Evolutionary conservation across 92 coral and sea anemone genomes (phyloP).

Genomic region (Nematostella vectensis): DNA sequence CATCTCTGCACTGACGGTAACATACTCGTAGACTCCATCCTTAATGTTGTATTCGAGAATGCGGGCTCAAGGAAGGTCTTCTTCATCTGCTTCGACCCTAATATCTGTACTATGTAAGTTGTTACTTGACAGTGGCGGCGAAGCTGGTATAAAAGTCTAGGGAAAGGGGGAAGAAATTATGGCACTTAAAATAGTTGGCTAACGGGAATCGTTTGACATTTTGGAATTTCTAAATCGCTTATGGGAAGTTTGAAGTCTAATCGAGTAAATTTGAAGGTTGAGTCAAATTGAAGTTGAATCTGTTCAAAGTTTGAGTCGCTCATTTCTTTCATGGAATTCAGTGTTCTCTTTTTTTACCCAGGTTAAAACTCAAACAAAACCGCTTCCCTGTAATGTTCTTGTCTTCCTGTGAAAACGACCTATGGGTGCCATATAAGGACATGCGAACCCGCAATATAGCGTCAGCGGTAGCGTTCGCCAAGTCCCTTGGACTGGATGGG

Average conservation of each 20-base stretch:
- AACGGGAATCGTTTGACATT: too few relatives aligned
- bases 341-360: too few relatives aligned
- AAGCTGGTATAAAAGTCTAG: too few relatives aligned
- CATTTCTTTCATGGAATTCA: too few relatives aligned
- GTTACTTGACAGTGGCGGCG: neutral
- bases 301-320: too few relatives aligned
- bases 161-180: too few relatives aligned
- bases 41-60: constrained; percentile 33
- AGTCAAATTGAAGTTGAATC: too few relatives aligned
- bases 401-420: constrained; percentile 15
- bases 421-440: constrained; percentile 24
- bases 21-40: constrained; percentile 30
- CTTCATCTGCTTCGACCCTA: constrained; percentile 38
- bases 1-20: constrained; percentile 26
- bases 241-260: too few relatives aligned
- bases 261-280: too few relatives aligned
- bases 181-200: too few relatives aligned
- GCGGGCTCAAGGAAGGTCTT: constrained; percentile 32
- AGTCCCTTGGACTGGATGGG: constrained; percentile 31
- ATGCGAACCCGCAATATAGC: constrained; percentile 31
- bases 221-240: too few relatives aligned
- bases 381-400: constrained; percentile 30
- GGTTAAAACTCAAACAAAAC: constrained; percentile 34
- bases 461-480: constrained; percentile 27
- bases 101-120: constrained; percentile 41